phyloP scores from a whole-genome alignment of 2,113 vertebrate genomes.

The Speoplatyrhinus poulsoni region DNA sequence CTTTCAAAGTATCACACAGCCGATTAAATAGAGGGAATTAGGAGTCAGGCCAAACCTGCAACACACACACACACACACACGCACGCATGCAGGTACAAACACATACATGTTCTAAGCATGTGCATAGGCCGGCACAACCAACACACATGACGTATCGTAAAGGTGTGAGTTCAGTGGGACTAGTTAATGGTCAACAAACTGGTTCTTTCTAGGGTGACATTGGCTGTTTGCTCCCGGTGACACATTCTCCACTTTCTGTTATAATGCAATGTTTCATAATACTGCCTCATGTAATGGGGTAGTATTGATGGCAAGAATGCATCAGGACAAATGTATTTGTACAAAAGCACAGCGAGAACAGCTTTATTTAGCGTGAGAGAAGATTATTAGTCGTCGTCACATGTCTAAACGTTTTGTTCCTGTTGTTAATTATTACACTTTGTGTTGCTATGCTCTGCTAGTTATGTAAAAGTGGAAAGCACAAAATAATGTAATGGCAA shows the following conservation, averaged over 20 bases:
- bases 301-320: neutral
- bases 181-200: too few relatives aligned
- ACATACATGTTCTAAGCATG: constrained; percentile 21
- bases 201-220: too few relatives aligned
- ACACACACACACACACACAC: constrained; percentile 31
- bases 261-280: neutral
- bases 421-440: constrained; percentile 47
- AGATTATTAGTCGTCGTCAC: constrained; percentile 62
- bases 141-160: neutral
- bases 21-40: constrained; percentile 79
- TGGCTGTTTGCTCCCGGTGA: too few relatives aligned
- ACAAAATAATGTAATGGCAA: constrained; percentile 38
- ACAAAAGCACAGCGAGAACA: constrained; percentile 57
- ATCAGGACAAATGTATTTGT: constrained; percentile 26
- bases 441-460: constrained; percentile 22
- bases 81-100: constrained; percentile 18
- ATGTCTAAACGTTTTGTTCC: constrained; percentile 42
- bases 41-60: constrained; percentile 67
- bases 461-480: constrained; percentile 33
- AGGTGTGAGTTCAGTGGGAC: constrained; percentile 9
- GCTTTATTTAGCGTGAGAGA: constrained; percentile 76
- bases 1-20: constrained; percentile 77
- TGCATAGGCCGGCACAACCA: constrained; percentile 13
- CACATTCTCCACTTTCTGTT: too few relatives aligned
- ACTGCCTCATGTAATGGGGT: neutral